Conservation (phyloP, 2,797 vertebrate species). For the Xyrichtys novacula region DNA sequence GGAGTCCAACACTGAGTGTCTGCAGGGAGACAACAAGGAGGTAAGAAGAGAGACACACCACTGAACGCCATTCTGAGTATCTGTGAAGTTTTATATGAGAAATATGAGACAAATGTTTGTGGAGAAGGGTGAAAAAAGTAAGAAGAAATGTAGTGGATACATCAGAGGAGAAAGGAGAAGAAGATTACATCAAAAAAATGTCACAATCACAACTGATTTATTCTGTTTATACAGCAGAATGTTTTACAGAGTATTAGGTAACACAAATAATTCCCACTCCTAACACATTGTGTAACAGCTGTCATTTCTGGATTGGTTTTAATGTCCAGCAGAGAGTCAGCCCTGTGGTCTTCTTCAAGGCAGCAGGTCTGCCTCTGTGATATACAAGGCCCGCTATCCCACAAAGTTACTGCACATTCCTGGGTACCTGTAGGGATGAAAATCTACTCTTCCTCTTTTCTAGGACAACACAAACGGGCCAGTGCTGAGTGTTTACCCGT, state of each 20-base stretch:
- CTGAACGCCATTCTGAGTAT: slow-evolving; percentile 2
- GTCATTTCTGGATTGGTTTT: slow-evolving; percentile 38
- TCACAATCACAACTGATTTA: slow-evolving; percentile 33
- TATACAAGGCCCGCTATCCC: slow-evolving; percentile 55
- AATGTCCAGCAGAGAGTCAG: slow-evolving; percentile 70
- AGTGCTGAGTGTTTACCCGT: slow-evolving; percentile 25
- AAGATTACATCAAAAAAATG: slow-evolving; percentile 17
- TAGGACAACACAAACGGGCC: slow-evolving; percentile 70
- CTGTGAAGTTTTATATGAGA: background rate
- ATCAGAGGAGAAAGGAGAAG: slow-evolving; percentile 11
- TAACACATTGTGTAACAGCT: slow-evolving; percentile 48
- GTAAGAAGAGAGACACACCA: background rate
- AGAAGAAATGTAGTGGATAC: background rate
- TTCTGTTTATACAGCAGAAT: slow-evolving; percentile 40
- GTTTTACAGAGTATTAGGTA: slow-evolving; percentile 48
- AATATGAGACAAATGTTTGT: background rate
- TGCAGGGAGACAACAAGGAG: slow-evolving; percentile 62
- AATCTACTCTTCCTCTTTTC: slow-evolving; percentile 71
- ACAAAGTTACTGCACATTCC: slow-evolving; percentile 73
- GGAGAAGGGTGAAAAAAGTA: background rate
- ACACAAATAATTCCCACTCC: slow-evolving; percentile 50
- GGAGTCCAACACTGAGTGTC: slow-evolving; percentile 90
- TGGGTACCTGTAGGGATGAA: slow-evolving; percentile 78
- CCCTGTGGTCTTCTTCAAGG: slow-evolving; percentile 64
- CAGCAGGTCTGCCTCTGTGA: slow-evolving; percentile 76